These are phyloP conservation scores for Jordanella pulchra DNA, from an alignment of 2,797 vertebrate genomes.

Conservation along the genomic window DNA sequence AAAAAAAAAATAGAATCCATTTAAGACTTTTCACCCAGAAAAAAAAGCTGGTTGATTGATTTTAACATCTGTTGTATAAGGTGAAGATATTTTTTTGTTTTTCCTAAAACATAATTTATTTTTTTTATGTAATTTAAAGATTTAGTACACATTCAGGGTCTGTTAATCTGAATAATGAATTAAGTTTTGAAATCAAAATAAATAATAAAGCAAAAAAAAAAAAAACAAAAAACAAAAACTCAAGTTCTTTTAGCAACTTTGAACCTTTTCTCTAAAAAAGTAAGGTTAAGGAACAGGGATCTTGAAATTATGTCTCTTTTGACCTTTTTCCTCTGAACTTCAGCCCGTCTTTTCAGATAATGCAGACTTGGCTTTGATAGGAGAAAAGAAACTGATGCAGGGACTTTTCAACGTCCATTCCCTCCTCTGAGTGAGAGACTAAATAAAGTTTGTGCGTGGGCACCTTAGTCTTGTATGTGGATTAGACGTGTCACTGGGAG, in stretches of 20 bases:
- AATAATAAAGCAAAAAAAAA: not conserved
- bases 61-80: too few relatives aligned
- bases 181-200: not conserved
- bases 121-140: not conserved
- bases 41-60: too few relatives aligned
- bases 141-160: not conserved
- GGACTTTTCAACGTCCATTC: conserved; percentile 68
- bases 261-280: not conserved
- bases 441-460: conserved; percentile 62
- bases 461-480: conserved; percentile 35
- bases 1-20: too few relatives aligned
- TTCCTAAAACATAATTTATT: too few relatives aligned
- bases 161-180: not conserved
- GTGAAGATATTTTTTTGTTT: too few relatives aligned
- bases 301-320: conserved; percentile 7
- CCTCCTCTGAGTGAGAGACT: conserved; percentile 44
- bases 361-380: conserved; percentile 27
- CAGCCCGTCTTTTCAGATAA: conserved; percentile 13
- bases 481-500: conserved; percentile 55
- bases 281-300: not conserved
- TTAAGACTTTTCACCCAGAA: too few relatives aligned
- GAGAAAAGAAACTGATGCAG: conserved; percentile 54
- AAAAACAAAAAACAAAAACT: not conserved
- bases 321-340: conserved; percentile 29
- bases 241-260: not conserved